Evolutionary conservation across 2,113 vertebrate species (phyloP), one percentile per base, ranked within the genome.

Genomic region (Phaethornis superciliosus): DNA sequence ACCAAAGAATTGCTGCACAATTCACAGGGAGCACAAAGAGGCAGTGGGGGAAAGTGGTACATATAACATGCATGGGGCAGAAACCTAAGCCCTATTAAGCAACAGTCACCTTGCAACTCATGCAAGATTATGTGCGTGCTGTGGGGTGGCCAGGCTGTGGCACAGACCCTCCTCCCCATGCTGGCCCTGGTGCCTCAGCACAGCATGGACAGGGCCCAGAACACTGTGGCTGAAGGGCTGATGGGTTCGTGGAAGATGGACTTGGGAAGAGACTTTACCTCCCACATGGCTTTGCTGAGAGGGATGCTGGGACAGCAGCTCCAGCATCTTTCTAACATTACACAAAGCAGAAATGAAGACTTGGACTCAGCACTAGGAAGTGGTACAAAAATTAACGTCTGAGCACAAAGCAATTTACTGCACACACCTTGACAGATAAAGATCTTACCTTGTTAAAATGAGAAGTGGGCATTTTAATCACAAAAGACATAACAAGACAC

Each of bases 111-210:
- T 1, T 37, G 60, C 83, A 75, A 62, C 58, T 67, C 0, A 0
- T 20, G 21, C 18, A 40, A 20, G 6, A 11, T 9, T 10, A 22
- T 0, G 16, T 6, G 18, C 6, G 4, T 0, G 15, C 3, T 2
- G 51, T 27, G 62, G 35, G 35, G n/a, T 15, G 32, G 79, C 37
- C 28, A 10, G 40, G 55, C 59, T 30, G 32, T 5, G 54, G 20
- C 55, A 81, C 30, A 70, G 30, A 46, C 27, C 74, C 17, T n/a
- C 6, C 46, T 54, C 37, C 17, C 40, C 55, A 21, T 0, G 6
- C 51, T 3, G 7, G 44, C 28, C 72, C 23, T 3, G 21, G 44
- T 35, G 72, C 32, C 16, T 52, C 67, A 35, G 52, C 44, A 7
- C n/a, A 42, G 54, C 60, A 35, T 10, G 55, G 63, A 16, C 35